Conservation (phyloP, 1,140 invertebrate species). For the Sitophilus oryzae region DNA sequence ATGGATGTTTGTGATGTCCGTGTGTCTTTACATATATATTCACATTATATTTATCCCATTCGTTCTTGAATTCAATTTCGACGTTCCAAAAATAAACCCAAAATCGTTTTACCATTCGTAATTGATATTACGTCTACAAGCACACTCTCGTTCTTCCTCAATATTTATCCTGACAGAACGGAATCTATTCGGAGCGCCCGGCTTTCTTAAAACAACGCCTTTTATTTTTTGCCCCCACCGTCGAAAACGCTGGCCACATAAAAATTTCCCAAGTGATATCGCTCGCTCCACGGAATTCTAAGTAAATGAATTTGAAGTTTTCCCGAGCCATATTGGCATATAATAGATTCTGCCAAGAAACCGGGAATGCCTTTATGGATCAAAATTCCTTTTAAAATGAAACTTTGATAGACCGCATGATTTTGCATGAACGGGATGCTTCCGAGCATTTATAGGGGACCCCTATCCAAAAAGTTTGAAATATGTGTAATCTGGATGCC, state of each 20-base stretch:
- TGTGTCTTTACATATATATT: too few species aligned
- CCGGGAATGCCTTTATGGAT: constrained; percentile 29
- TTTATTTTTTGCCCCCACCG: background rate
- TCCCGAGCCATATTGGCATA: constrained; percentile 23
- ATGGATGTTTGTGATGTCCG: too few species aligned
- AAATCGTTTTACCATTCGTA: too few species aligned
- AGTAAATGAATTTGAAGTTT: constrained; percentile 28
- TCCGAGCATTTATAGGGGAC: constrained; percentile 14
- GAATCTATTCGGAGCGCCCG: background rate
- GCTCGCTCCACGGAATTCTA: constrained; percentile 21
- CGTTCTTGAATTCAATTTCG: too few species aligned
- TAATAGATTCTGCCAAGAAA: constrained; percentile 31
- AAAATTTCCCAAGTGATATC: constrained; percentile 24
- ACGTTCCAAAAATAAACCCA: too few species aligned
- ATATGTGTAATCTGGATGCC: constrained; percentile 1
- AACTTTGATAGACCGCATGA: constrained; percentile 38
- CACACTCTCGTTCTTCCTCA: background rate
- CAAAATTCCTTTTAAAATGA: constrained; percentile 37
- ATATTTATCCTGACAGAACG: background rate
- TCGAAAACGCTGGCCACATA: constrained; percentile 13
- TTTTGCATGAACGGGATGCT: constrained; percentile 34
- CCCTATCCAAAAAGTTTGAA: constrained; percentile 3
- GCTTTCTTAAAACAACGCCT: constrained; percentile 2
- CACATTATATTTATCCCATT: too few species aligned
- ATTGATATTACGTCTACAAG: too few species aligned